Evolutionary conservation across 2,888 invertebrate species (phyloP).

Genomic region (Cheilosia vernalis): DNA sequence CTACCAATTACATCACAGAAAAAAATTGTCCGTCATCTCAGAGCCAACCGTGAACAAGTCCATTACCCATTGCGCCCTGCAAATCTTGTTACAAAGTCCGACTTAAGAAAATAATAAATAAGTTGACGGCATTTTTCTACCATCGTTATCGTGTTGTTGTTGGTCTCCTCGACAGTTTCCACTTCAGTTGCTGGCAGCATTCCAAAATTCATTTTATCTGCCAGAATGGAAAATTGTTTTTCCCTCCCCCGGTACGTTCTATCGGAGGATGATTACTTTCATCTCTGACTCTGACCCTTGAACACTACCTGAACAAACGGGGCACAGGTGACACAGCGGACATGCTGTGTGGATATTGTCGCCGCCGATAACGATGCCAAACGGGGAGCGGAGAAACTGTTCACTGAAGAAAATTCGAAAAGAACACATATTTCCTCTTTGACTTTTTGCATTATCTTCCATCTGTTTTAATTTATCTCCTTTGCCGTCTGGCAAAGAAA

Average conservation of each 20-base stretch:
- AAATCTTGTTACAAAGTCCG: constrained; percentile 15
- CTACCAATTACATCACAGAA: constrained; percentile 56
- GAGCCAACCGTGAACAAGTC: constrained; percentile 43
- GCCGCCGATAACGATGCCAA: constrained; percentile 59
- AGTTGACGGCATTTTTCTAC: constrained; percentile 33
- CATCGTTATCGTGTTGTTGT: constrained; percentile 35
- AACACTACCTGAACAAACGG: constrained; percentile 19
- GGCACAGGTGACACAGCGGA: constrained; percentile 54
- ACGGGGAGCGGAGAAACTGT: constrained; percentile 20
- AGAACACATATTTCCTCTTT: constrained; percentile 26
- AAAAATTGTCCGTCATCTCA: constrained; percentile 30
- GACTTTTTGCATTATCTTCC: constrained; percentile 52
- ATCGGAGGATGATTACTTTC: constrained; percentile 52
- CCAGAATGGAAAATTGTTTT: constrained; percentile 60
- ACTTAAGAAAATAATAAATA: constrained; percentile 71
- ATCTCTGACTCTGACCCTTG: constrained; percentile 34
- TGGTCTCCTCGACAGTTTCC: constrained; percentile 29
- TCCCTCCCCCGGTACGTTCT: neutral
- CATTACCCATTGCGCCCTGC: constrained; percentile 25
- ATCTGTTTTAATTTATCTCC: constrained; percentile 68
- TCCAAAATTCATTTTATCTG: constrained; percentile 64
- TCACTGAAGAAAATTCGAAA: constrained; percentile 27
- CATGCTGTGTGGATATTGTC: constrained; percentile 42
- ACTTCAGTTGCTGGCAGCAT: constrained; percentile 60
- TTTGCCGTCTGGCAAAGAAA: constrained; percentile 37